A percentile compares a stretch with the other conserved stretches of the same genome.
phyloP scores from a whole-genome alignment of 2,113 vertebrate genomes.

The Cettia cetti region DNA sequence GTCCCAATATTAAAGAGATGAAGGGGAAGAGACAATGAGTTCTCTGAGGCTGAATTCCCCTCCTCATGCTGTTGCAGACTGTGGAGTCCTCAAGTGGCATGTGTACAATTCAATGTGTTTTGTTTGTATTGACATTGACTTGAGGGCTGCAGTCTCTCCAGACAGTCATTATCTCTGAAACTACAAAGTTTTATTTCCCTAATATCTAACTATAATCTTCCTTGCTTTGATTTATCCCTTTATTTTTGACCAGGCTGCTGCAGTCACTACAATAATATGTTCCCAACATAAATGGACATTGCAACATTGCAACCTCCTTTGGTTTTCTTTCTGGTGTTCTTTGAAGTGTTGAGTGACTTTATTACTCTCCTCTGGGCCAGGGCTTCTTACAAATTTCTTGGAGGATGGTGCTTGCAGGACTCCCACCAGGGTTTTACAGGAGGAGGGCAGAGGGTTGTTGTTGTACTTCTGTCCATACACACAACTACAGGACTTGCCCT shows the following conservation, averaged over 20 bases:
- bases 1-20: background rate
- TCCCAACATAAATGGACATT: background rate
- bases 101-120: background rate
- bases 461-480: background rate
- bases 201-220: background rate
- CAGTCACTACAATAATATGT: background rate
- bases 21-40: background rate
- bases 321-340: background rate
- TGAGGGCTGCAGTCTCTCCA: background rate
- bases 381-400: background rate
- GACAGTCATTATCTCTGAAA: background rate
- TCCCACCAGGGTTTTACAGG: background rate
- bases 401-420: background rate
- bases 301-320: background rate
- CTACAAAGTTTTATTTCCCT: background rate
- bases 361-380: background rate
- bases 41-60: background rate
- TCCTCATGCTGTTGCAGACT: background rate
- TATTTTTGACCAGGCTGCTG: background rate
- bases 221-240: background rate
- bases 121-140: background rate
- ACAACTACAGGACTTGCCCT: background rate
- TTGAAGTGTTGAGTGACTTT: background rate
- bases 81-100: background rate
- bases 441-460: background rate